Percentiles rank a stretch among this genome's conserved stretches.
These are phyloP conservation scores for Zoanthus solanderi DNA, from an alignment of 92 coral and sea anemone genomes.

Conservation along the genomic window DNA sequence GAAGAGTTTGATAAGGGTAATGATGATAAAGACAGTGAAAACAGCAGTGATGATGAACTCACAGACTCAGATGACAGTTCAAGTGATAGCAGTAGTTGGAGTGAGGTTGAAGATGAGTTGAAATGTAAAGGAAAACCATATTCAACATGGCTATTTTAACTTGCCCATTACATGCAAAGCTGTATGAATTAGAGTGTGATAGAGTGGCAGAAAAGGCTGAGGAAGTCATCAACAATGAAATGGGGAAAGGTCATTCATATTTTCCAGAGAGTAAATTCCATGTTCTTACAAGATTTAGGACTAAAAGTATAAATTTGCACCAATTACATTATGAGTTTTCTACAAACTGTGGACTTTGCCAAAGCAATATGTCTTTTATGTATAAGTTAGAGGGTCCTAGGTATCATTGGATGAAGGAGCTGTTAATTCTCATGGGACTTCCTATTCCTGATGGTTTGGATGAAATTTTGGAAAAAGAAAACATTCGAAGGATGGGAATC, in stretches of 20 bases:
- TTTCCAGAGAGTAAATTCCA: constrained; percentile 48
- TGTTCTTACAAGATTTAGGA: constrained; percentile 55
- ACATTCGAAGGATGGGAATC: constrained; percentile 14
- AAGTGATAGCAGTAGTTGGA: constrained; percentile 7
- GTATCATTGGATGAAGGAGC: constrained; percentile 61
- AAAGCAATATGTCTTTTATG: constrained; percentile 52
- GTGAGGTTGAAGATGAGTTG: constrained; percentile 41
- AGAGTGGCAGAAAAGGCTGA: constrained; percentile 37
- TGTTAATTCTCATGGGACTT: constrained; percentile 35
- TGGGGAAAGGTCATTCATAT: constrained; percentile 62
- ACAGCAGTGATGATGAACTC: not conserved
- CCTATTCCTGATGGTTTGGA: constrained; percentile 58
- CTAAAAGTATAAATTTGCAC: constrained; percentile 51
- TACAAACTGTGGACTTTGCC: constrained; percentile 58
- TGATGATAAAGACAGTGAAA: constrained; percentile 33
- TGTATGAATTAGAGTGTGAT: constrained; percentile 59
- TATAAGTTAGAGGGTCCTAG: constrained; percentile 31
- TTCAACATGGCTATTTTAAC: constrained; percentile 5
- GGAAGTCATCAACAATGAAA: constrained; percentile 30
- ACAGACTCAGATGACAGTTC: not conserved
- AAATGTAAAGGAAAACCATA: constrained; percentile 25
- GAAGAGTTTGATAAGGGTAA: not conserved
- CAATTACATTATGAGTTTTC: constrained; percentile 58
- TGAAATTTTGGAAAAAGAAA: constrained; percentile 33
- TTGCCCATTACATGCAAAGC: constrained; percentile 53